These are phyloP conservation scores for Panzeria rudis DNA, from an alignment of 2,888 invertebrate genomes.

Conservation along the genomic window DNA sequence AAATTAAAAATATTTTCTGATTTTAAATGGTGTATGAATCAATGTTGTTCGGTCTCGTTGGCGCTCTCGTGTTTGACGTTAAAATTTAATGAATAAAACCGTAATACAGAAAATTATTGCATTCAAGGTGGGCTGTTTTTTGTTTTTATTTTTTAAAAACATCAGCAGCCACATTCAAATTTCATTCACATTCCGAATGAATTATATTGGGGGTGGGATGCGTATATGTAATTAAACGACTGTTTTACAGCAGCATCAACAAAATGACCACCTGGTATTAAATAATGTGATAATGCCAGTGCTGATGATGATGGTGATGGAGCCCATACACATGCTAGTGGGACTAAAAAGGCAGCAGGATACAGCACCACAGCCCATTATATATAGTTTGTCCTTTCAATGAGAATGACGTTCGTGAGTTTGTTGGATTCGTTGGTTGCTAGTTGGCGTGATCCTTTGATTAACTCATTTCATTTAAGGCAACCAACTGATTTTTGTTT, in stretches of 20 bases:
- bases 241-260: constrained; percentile 58
- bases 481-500: constrained; percentile 38
- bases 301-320: not conserved
- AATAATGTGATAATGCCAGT: constrained; percentile 35
- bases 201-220: not conserved
- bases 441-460: constrained; percentile 47
- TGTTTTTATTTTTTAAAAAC: not conserved
- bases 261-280: constrained; percentile 36
- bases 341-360: not conserved
- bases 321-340: not conserved
- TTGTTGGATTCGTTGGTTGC: not conserved
- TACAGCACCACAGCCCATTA: not conserved
- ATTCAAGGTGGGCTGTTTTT: not conserved
- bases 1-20: not conserved
- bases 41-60: not conserved
- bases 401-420: not conserved
- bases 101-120: not conserved
- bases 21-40: not conserved
- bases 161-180: not conserved
- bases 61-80: not conserved
- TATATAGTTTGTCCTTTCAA: not conserved
- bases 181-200: not conserved
- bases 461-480: constrained; percentile 58
- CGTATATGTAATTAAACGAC: constrained; percentile 55
- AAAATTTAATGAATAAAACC: not conserved